Evolutionary conservation across 2,888 invertebrate genomes (phyloP).

Genomic region (Sussaba pulchella): DNA sequence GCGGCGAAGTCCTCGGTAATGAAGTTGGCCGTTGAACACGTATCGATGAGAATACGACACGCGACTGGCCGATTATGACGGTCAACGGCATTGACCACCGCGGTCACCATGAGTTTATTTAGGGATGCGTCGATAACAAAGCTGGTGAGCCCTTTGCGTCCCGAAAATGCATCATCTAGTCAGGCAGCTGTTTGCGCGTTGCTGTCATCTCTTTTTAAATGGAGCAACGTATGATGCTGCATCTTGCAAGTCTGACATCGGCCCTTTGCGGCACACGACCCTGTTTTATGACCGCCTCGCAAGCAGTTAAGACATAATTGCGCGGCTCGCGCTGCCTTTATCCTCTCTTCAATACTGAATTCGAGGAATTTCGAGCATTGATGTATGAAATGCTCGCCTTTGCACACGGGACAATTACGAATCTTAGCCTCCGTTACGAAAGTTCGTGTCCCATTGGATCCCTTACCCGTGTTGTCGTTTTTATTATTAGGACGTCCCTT

Average conservation of each 20-base stretch:
- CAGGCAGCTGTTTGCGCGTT: neutral
- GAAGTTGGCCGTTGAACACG: constrained; percentile 40
- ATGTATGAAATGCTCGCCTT: neutral
- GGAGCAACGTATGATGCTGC: constrained; percentile 40
- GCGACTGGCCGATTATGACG: neutral
- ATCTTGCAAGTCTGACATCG: constrained; percentile 45
- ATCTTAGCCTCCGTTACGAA: neutral
- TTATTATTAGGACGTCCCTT: neutral
- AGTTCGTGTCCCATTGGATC: neutral
- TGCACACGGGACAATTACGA: neutral
- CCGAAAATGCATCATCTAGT: neutral
- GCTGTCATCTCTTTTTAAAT: neutral
- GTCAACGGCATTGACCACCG: neutral
- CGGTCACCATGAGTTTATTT: constrained; percentile 22
- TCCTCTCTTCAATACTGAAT: constrained; percentile 13
- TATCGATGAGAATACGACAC: constrained; percentile 52
- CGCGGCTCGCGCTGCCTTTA: constrained; percentile 28
- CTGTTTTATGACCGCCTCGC: constrained; percentile 23
- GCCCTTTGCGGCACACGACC: neutral
- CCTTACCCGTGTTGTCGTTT: neutral
- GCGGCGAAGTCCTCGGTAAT: constrained; percentile 26
- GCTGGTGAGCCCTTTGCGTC: constrained; percentile 6
- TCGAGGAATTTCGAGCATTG: constrained; percentile 20
- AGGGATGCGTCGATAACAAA: constrained; percentile 17
- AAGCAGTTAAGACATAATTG: constrained; percentile 46